Percentiles rank a stretch among this genome's conserved stretches.
phyloP scores from a whole-genome alignment of 35 echinoderm and acorn worm genomes.

The Heliocidaris tuberculata region DNA sequence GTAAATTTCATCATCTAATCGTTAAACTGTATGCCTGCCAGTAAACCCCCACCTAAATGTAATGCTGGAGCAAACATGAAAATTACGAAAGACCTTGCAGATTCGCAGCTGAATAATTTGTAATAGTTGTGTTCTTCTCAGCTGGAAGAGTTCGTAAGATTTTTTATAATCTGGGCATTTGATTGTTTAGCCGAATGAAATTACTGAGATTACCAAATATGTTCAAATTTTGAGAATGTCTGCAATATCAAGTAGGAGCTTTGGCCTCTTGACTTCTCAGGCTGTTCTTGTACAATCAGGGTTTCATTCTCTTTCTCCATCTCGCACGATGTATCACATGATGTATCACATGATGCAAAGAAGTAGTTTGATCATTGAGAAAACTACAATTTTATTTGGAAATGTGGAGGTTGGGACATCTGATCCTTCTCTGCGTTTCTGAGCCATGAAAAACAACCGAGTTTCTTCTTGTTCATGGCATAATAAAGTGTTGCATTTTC shows the following conservation, averaged over 20 bases:
- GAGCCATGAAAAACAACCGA: too few species aligned
- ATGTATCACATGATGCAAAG: too few species aligned
- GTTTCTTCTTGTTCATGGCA: too few species aligned
- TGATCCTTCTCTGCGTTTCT: too few species aligned
- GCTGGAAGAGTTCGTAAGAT: neutral
- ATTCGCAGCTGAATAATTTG: neutral
- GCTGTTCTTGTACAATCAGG: neutral
- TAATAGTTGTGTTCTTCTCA: neutral
- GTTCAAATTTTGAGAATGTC: neutral
- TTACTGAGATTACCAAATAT: neutral
- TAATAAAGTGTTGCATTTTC: too few species aligned
- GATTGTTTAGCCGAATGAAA: neutral
- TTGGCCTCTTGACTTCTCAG: neutral
- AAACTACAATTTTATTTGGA: neutral
- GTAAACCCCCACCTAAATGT: neutral
- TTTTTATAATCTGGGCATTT: neutral
- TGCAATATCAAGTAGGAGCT: neutral
- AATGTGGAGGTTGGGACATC: too few species aligned
- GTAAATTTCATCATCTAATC: too few species aligned
- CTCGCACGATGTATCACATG: too few species aligned
- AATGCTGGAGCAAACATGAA: neutral
- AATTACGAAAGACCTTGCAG: neutral
- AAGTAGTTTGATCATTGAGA: neutral
- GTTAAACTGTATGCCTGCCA: neutral
- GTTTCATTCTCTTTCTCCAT: neutral